phyloP scores from a whole-genome alignment of 2,888 invertebrate genomes.

The Patella pellucida region DNA sequence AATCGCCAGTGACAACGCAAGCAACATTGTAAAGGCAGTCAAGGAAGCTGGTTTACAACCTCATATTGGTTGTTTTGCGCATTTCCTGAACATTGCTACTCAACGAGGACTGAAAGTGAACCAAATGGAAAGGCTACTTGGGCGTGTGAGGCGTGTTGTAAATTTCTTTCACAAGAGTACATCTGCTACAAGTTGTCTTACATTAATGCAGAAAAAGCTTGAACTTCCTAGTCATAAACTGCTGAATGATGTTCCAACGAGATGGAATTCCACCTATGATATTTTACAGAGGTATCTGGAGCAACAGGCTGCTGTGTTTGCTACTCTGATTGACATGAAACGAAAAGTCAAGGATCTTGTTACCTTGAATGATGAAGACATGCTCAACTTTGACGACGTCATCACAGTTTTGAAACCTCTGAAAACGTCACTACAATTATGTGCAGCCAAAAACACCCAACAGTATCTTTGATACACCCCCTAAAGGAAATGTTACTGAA shows the following conservation, averaged over 20 bases:
- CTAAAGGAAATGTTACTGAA: constrained; percentile 9
- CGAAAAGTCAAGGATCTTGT: too few relatives aligned
- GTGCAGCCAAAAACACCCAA: constrained; percentile 14
- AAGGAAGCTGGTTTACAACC: constrained; percentile 6
- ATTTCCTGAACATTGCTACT: constrained; percentile 2
- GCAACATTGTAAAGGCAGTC: constrained; percentile 3
- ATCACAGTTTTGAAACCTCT: constrained; percentile 1
- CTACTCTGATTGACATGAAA: background rate
- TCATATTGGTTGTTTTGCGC: constrained; percentile 15
- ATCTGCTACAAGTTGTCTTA: constrained; percentile 8
- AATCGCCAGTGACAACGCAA: background rate
- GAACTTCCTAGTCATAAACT: background rate
- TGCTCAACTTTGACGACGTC: constrained; percentile 9
- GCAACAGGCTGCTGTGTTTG: background rate
- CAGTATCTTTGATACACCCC: constrained; percentile 13
- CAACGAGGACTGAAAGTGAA: constrained; percentile 5
- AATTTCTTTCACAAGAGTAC: constrained; percentile 7
- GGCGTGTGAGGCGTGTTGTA: constrained; percentile 6
- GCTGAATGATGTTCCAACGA: background rate
- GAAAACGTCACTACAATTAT: constrained; percentile 12
- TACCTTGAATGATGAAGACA: background rate
- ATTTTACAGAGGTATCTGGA: background rate
- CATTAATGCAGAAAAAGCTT: background rate
- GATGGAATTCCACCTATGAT: constrained; percentile 1
- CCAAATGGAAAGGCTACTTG: constrained; percentile 3